Conservation (phyloP, 2,113 vertebrate species). For the Galemys pyrenaicus region DNA sequence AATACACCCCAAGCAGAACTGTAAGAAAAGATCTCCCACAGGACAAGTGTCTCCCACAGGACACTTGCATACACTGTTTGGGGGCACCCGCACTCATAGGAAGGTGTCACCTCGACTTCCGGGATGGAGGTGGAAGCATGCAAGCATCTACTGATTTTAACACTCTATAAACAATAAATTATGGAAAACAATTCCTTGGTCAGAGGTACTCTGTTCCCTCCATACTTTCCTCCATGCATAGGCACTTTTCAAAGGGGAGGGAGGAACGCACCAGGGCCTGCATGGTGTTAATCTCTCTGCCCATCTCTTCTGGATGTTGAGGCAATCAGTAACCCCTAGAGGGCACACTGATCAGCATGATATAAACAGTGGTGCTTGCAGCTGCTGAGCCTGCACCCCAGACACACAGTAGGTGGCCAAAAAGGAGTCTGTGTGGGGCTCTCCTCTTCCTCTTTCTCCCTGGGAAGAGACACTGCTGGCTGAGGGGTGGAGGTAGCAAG, state of each 20-base stretch:
- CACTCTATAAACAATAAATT: not conserved
- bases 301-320: not conserved
- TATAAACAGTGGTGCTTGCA: not conserved
- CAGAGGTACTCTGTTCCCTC: not conserved
- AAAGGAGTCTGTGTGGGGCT: not conserved
- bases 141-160: not conserved
- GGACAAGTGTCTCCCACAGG: too few species aligned
- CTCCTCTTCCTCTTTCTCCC: not conserved
- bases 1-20: not conserved
- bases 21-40: not conserved
- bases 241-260: not conserved
- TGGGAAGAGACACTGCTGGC: not conserved
- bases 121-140: not conserved
- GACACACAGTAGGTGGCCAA: not conserved
- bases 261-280: too few species aligned
- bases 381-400: not conserved
- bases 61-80: rapidly evolving
- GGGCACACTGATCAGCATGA: not conserved
- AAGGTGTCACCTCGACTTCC: not conserved
- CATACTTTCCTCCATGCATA: not conserved
- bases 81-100: not conserved
- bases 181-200: not conserved
- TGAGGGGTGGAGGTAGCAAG: not conserved
- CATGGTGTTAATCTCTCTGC: not conserved
- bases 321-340: not conserved